Percentiles rank a stretch among this genome's conserved stretches.
Conservation (phyloP, 1,140 invertebrate species). For the Orussus abietinus region DNA sequence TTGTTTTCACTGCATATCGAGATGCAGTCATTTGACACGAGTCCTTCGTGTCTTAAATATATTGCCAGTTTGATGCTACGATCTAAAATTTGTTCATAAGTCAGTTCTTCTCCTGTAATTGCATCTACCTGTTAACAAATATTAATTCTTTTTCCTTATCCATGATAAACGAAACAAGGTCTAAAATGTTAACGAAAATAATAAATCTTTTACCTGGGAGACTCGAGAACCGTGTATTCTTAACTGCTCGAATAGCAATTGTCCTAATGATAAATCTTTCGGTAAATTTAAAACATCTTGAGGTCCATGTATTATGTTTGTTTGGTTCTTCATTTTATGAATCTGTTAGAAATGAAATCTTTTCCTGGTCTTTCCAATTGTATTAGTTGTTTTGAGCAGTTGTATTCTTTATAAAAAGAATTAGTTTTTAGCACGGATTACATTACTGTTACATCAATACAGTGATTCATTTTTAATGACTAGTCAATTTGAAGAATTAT, state of each 20-base stretch:
- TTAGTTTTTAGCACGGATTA: too few species aligned
- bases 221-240: conserved; percentile 12
- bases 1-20: conserved; percentile 63
- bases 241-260: conserved; percentile 27
- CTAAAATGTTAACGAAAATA: background rate
- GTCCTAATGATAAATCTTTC: conserved; percentile 14
- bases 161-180: background rate
- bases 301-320: conserved; percentile 26
- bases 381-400: too few species aligned
- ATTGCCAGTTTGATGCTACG: conserved; percentile 49
- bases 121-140: conserved; percentile 49
- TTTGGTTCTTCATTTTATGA: conserved; percentile 16
- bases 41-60: conserved; percentile 44
- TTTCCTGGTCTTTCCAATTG: too few species aligned
- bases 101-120: conserved; percentile 47
- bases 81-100: conserved; percentile 48
- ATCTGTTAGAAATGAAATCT: too few species aligned
- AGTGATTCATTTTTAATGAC: too few species aligned
- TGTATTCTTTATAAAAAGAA: too few species aligned
- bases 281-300: conserved; percentile 3
- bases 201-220: conserved; percentile 23
- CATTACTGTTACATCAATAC: too few species aligned
- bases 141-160: background rate
- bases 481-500: too few species aligned
- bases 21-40: conserved; percentile 57